Percentiles rank a stretch among this genome's conserved stretches.
Conservation (phyloP, 2,888 invertebrate genomes). For the Caenorhabditis sulstoni region DNA sequence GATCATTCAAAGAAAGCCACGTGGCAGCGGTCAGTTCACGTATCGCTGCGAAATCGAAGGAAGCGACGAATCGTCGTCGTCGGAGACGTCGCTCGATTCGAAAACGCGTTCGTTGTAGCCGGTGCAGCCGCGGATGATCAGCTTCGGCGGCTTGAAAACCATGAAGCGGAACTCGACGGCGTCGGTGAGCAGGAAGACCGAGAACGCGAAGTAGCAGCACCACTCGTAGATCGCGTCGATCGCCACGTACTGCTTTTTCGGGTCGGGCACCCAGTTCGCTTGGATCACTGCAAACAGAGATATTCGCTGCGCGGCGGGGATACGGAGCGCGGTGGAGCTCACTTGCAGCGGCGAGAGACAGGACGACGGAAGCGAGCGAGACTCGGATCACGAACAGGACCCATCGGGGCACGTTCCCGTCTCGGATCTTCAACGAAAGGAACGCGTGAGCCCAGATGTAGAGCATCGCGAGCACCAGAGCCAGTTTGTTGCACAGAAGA, state of each 20-base stretch:
- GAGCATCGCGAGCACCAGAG: constrained; percentile 34
- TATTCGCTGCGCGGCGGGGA: no score
- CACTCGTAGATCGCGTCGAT: constrained; percentile 57
- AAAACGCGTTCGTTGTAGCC: constrained; percentile 49
- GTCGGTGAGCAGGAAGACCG: constrained; percentile 51
- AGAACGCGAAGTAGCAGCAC: constrained; percentile 56
- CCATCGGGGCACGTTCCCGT: constrained; percentile 35
- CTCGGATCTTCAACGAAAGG: constrained; percentile 36
- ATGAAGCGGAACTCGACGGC: constrained; percentile 53
- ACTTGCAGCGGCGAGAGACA: constrained; percentile 49
- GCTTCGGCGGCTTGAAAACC: constrained; percentile 47
- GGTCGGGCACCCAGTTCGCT: constrained; percentile 44
- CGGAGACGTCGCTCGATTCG: constrained; percentile 39
- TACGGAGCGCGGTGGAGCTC: constrained; percentile 5
- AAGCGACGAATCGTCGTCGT: constrained; percentile 37
- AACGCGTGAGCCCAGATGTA: constrained; percentile 54
- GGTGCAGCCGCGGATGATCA: constrained; percentile 50
- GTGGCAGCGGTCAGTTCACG: constrained; percentile 36
- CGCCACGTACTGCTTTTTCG: constrained; percentile 32
- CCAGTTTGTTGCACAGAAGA: constrained; percentile 27
- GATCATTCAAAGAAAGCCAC: neutral
- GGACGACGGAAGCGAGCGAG: constrained; percentile 28
- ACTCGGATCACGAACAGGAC: constrained; percentile 41
- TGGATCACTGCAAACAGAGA: constrained; percentile 47
- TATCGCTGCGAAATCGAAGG: constrained; percentile 40